Evolutionary conservation across 1,140 invertebrate species (phyloP).

Genomic region (Dysdera silvatica): DNA sequence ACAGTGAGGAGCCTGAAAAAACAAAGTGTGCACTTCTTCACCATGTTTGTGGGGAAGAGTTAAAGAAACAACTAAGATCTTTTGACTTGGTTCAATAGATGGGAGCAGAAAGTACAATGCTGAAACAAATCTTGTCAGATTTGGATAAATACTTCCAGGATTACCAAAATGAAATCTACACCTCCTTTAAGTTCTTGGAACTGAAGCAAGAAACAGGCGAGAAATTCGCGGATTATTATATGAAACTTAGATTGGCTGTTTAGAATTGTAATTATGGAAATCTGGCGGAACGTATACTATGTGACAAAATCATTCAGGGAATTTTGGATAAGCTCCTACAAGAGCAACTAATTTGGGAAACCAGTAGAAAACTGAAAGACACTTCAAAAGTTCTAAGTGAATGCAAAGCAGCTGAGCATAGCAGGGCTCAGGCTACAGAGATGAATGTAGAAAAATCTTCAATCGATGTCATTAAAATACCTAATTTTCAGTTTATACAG

Average conservation of each 20-base stretch:
- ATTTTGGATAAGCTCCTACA: neutral
- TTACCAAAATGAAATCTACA: slow-evolving; percentile 5
- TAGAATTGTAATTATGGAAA: neutral
- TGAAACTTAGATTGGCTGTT: neutral
- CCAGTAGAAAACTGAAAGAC: neutral
- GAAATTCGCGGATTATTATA: neutral
- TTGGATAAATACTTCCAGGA: neutral
- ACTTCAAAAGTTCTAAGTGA: too few species aligned
- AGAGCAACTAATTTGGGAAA: neutral
- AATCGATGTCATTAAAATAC: too few species aligned
- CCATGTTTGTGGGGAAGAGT: slow-evolving; percentile 6
- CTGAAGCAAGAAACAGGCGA: neutral
- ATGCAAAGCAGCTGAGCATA: neutral
- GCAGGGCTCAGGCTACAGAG: neutral
- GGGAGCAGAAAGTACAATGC: neutral
- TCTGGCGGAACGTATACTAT: neutral
- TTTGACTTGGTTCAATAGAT: neutral
- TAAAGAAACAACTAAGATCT: neutral
- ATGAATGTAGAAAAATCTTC: too few species aligned
- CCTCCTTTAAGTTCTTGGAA: neutral
- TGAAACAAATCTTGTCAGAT: neutral
- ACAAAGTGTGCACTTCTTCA: neutral
- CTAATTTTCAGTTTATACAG: too few species aligned
- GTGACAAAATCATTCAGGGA: slow-evolving; percentile 1
- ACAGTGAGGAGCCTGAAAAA: neutral